Conservation (phyloP, 2,888 invertebrate genomes). For the Lasioglossum calceatum region DNA sequence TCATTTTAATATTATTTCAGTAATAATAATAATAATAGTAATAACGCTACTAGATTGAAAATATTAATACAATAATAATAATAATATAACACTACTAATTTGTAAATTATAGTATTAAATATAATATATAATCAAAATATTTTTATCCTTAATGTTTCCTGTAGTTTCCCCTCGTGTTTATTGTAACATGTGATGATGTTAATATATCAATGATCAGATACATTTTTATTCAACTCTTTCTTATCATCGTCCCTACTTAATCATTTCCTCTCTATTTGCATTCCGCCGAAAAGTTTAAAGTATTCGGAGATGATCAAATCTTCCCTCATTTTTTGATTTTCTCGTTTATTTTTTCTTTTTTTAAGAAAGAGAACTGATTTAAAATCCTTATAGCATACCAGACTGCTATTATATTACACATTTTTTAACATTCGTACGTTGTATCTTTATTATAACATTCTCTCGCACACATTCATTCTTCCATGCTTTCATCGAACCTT, state of each 20-base stretch:
- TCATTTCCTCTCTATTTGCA: conserved; percentile 62
- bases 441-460: conserved; percentile 44
- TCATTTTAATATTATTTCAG: conserved; percentile 77
- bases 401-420: conserved; percentile 64
- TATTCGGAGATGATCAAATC: conserved; percentile 62
- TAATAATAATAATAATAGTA: conserved; percentile 80
- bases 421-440: conserved; percentile 51
- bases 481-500: conserved; percentile 64
- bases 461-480: conserved; percentile 63
- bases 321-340: conserved; percentile 39
- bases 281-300: conserved; percentile 73
- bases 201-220: conserved; percentile 53
- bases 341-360: conserved; percentile 39
- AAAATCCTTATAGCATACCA: conserved; percentile 73
- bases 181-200: conserved; percentile 63
- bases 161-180: conserved; percentile 63
- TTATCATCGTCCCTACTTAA: conserved; percentile 41
- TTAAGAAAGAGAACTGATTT: conserved; percentile 54
- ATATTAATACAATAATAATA: conserved; percentile 78
- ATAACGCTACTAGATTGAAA: conserved; percentile 80
- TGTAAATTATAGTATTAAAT: conserved; percentile 82
- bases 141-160: conserved; percentile 77
- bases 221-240: conserved; percentile 48
- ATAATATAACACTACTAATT: conserved; percentile 80
- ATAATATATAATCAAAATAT: conserved; percentile 79